Percentiles rank a stretch among this genome's conserved stretches.
Evolutionary conservation across 2,888 invertebrate genomes (phyloP).

Genomic region (Linnaemya tessellans): DNA sequence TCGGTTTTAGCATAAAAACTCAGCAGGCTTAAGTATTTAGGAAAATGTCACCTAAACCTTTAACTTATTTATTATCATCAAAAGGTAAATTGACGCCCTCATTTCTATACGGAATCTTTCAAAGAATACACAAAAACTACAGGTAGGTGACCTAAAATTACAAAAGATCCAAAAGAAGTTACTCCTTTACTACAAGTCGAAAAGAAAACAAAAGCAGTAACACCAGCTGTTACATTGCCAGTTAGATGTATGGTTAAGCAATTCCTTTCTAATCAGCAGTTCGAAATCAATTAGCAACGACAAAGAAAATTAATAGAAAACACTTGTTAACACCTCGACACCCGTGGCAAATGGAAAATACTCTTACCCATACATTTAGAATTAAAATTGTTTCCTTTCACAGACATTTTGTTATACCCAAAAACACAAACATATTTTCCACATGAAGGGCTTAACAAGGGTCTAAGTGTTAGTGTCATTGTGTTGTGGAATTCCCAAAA

Average conservation of each 20-base stretch:
- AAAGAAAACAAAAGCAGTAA: neutral
- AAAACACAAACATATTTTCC: constrained; percentile 23
- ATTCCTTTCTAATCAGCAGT: constrained; percentile 21
- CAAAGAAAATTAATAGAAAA: constrained; percentile 59
- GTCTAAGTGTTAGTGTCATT: neutral
- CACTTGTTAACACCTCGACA: constrained; percentile 81
- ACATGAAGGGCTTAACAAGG: constrained; percentile 19
- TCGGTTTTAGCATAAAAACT: too few species aligned
- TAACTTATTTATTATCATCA: neutral
- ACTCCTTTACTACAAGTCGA: constrained; percentile 7
- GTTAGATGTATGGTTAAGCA: neutral
- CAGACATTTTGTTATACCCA: neutral
- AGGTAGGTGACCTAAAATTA: constrained; percentile 16
- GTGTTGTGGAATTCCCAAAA: neutral
- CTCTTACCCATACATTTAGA: neutral
- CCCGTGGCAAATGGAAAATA: constrained; percentile 74
- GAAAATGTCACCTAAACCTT: constrained; percentile 7
- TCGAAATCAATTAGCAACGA: constrained; percentile 73
- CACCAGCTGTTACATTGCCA: constrained; percentile 37
- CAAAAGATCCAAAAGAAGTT: neutral
- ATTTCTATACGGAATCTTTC: neutral
- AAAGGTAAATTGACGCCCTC: neutral
- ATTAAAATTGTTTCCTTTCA: constrained; percentile 2
- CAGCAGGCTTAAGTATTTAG: neutral
- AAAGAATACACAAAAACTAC: constrained; percentile 18